Percentiles rank a stretch among this genome's conserved stretches.
Evolutionary conservation across 1,140 invertebrate genomes (phyloP).

Genomic region (Drosophila virilis): DNA sequence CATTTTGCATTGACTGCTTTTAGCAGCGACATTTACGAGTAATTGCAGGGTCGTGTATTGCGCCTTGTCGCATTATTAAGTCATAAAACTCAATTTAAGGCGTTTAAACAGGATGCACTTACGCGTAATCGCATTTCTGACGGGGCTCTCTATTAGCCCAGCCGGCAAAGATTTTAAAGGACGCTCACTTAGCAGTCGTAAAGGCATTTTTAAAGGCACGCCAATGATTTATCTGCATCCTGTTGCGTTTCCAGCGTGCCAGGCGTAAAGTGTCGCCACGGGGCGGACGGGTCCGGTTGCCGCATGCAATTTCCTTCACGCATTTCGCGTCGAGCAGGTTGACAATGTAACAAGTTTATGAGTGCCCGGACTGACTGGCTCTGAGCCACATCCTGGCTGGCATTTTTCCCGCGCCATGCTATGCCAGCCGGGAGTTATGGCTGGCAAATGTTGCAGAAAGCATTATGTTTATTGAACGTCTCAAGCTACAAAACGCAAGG

Average conservation of each 20-base stretch:
- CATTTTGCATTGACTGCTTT: conserved; percentile 34
- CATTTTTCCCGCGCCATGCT: conserved; percentile 25
- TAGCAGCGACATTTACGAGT: conserved; percentile 32
- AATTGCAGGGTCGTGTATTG: conserved; percentile 22
- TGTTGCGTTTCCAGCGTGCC: conserved; percentile 57
- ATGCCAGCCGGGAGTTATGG: conserved; percentile 24
- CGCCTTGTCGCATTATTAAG: conserved; percentile 57
- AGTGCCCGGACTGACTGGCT: conserved; percentile 7
- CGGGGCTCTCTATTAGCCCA: conserved; percentile 57
- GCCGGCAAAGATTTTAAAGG: conserved; percentile 26
- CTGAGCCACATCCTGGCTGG: conserved; percentile 5
- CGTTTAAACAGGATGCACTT: conserved; percentile 68
- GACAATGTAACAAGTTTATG: conserved; percentile 79
- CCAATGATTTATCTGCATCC: conserved; percentile 72
- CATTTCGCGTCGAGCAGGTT: conserved; percentile 40
- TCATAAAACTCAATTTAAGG: conserved; percentile 77
- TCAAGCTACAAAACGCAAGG: neutral
- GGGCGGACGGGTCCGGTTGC: neutral
- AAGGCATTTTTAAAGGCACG: conserved; percentile 46
- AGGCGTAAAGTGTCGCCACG: neutral
- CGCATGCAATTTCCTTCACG: conserved; percentile 26
- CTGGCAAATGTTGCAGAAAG: conserved; percentile 7
- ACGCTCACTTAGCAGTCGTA: conserved; percentile 48
- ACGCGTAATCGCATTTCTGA: conserved; percentile 49
- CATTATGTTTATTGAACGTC: neutral